Evolutionary conservation across 1,140 invertebrate genomes (phyloP), one percentile per base, ranked within the genome.

Genomic region (Hylaeus anthracinus): DNA sequence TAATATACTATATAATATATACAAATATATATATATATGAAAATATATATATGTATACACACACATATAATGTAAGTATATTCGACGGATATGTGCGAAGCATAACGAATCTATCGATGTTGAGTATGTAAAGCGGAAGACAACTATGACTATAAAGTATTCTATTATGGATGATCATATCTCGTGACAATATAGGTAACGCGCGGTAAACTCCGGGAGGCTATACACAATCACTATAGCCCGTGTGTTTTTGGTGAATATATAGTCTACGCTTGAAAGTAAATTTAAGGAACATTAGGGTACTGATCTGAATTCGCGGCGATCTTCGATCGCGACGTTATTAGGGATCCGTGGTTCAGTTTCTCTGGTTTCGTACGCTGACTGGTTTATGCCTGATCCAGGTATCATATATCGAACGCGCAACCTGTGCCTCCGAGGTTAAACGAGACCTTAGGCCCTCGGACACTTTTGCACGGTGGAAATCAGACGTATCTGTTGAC

Each of bases 121-220:
- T 61, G n/a, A 69, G 64, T 51, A 48, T 6, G 55, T 53, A 45
- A 76, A 83, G n/a, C 72, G 72, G 55, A 72, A 48, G 70, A 75
- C 39, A 41, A 67, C 63, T 67, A 61, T 73, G 77, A 73, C 82
- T 84, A 60, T 75, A 71, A 66, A 86, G 14, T 72, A 79, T 76
- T 64, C 45, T 72, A 66, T 43, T 60, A 61, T 61, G 75, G 63
- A 86, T 58, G 72, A 77, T 86, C 76, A 86, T 86, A 86, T 86
- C 84, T 83, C 76, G 75, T 65, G 80, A 86, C 84, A 82, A 85
- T 86, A 85, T 85, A 74, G 55, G 15, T 69, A 67, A 55, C 12
- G 41, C 45, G 58, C 65, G 70, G 82, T 78, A 66, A 64, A 10
- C 39, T 41, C 61, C 60, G 60, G 71, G 45, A 48, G 37, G 58